Base-by-base conservation (phyloP, 2,888 invertebrate genomes). In the Yponomeuta sedellus region DNA sequence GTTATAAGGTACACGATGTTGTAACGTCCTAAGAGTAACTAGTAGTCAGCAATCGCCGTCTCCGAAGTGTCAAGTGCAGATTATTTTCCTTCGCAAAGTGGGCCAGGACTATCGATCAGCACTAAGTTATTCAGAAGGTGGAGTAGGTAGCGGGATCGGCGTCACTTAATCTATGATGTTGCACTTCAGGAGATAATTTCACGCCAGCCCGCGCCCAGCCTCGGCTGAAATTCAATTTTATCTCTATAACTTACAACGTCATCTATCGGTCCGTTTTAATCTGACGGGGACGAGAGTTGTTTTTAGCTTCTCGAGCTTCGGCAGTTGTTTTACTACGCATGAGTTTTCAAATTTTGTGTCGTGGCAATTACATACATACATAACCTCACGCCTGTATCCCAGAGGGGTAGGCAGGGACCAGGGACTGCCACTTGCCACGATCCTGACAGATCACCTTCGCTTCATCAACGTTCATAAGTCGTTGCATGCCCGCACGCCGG, bases 121-220 rank as follows among this genome's bases (percentile, higher is more conserved):
- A 70, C 71, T 69, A 71, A 74, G 75, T 80, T 81, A 79, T 77
- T 75, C 77, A 74, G 72, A 71, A 74, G 44, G 44, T 16, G 44
- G 44, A 52, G 12, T 52, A 16, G 74, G 77, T 76, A 72, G 25
- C 22, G 71, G 74, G 76, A 78, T 77, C 75, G 76, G 70, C 73
- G 78, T 71, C 81, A 83, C 78, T 85, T 83, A 83, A 85, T 85
- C 82, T 80, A 70, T 75, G 78, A 82, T 79, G 81, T 81, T 79
- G 83, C 84, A 80, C 79, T 81, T 79, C 75, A 73, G 71, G 16
- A 76, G 77, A 85, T 85, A 85, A 87, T 85, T 85, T 86, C 80
- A 83, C 81, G 84, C 79, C 78, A 74, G 69, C 70, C 71, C 77
- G 71, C 68, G 70, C 70, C 61, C 69, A 68, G 66, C 64, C 61